Evolutionary conservation across 2,113 vertebrate species (phyloP).

Genomic region (Microcebus ravelobensis): DNA sequence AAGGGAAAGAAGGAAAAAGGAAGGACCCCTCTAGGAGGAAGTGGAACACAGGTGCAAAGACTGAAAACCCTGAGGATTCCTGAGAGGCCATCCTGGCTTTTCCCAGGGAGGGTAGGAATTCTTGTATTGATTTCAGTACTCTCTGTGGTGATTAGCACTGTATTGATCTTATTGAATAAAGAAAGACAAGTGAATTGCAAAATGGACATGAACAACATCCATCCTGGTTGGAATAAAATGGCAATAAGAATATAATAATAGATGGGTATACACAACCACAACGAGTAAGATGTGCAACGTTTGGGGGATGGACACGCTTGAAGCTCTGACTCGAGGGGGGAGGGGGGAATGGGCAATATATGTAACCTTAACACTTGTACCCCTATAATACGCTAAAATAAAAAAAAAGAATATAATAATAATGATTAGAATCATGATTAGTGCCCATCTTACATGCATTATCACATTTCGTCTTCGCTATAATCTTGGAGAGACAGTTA

Average conservation of each 20-base stretch:
- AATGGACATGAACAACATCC: not conserved
- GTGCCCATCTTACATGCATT: not conserved
- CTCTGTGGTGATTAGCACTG: not conserved
- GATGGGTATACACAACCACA: too few species aligned
- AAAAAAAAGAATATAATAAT: not conserved
- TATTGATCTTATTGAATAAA: not conserved
- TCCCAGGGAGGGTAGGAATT: not conserved
- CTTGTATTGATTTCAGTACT: not conserved
- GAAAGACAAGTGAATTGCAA: constrained; percentile 16
- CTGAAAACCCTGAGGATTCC: not conserved
- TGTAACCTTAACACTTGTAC: too few species aligned
- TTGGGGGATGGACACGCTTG: too few species aligned
- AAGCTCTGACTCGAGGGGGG: too few species aligned
- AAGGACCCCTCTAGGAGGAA: not conserved
- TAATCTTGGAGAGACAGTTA: not conserved
- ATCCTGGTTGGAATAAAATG: not conserved
- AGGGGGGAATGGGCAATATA: too few species aligned
- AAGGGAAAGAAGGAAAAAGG: not conserved
- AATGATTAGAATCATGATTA: not conserved
- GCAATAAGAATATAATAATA: not conserved
- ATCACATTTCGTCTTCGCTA: not conserved
- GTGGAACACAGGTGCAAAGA: not conserved
- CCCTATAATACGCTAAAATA: not conserved
- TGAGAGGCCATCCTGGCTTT: not conserved
- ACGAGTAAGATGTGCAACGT: too few species aligned